phyloP scores from a whole-genome alignment of 2,113 vertebrate genomes.

The Caloenas nicobarica region DNA sequence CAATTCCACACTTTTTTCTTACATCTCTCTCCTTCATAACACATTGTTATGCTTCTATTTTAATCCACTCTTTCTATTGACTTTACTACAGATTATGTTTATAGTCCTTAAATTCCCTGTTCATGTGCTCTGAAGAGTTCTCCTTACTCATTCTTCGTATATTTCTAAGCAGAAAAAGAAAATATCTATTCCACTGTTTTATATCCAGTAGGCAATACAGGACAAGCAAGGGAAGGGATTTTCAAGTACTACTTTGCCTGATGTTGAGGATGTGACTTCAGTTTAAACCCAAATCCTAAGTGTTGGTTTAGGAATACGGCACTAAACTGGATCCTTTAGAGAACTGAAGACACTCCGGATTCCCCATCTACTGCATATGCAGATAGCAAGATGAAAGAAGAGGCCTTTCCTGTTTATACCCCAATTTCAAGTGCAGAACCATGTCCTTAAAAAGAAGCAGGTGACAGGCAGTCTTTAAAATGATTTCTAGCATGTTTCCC shows the following conservation, averaged over 20 bases:
- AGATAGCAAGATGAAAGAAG: not conserved
- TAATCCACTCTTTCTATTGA: not conserved
- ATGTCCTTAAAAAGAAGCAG: not conserved
- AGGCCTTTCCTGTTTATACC: not conserved
- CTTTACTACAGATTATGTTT: not conserved
- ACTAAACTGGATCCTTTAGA: not conserved
- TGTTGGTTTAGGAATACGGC: not conserved
- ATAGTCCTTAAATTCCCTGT: not conserved
- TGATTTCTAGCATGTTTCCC: not conserved
- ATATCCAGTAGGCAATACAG: not conserved
- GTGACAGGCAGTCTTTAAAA: not conserved
- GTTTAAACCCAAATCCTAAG: not conserved
- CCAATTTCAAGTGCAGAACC: not conserved
- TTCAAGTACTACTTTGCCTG: not conserved
- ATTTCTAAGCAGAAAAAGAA: not conserved
- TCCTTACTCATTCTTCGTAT: not conserved
- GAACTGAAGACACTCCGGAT: not conserved
- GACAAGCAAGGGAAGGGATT: not conserved
- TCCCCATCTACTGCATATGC: not conserved
- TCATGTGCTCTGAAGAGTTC: not conserved
- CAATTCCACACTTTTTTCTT: not conserved
- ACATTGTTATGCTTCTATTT: not conserved
- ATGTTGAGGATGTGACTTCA: not conserved
- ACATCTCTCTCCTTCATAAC: not conserved
- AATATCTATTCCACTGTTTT: not conserved